Evolutionary conservation across 2,113 vertebrate species (phyloP).

Genomic region (Brevimyrus niger): DNA sequence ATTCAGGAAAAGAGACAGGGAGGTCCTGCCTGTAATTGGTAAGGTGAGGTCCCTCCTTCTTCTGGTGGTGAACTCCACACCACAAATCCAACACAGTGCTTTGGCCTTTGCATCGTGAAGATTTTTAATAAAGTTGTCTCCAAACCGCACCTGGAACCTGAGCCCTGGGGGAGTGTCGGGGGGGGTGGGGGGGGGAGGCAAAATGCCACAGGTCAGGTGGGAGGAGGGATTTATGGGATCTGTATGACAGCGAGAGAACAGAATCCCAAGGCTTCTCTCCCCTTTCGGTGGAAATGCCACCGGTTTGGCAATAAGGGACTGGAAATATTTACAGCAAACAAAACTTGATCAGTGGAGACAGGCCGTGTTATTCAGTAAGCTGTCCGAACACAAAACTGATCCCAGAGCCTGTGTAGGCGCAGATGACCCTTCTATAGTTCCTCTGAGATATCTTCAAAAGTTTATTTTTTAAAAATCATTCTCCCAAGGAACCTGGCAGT

Average conservation of each 20-base stretch:
- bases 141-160: not conserved
- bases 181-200: not conserved
- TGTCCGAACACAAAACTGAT: not conserved
- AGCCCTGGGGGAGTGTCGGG: not conserved
- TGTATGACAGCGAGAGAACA: not conserved
- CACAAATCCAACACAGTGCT: no score
- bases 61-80: no score
- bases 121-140: not conserved
- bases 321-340: slow-evolving; percentile 3
- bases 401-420: not conserved
- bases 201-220: not conserved
- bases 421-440: not conserved
- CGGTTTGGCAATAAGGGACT: not conserved
- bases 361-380: not conserved
- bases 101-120: not conserved
- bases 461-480: not conserved
- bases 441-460: not conserved
- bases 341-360: not conserved
- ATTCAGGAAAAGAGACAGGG: not conserved
- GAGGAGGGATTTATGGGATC: not conserved
- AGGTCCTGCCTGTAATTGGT: not conserved
- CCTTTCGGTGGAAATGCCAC: slow-evolving; percentile 3
- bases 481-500: not conserved
- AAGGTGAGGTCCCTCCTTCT: not conserved
- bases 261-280: not conserved